Conservation (phyloP, 2,888 invertebrate species). For the Ophion ventricosus region DNA sequence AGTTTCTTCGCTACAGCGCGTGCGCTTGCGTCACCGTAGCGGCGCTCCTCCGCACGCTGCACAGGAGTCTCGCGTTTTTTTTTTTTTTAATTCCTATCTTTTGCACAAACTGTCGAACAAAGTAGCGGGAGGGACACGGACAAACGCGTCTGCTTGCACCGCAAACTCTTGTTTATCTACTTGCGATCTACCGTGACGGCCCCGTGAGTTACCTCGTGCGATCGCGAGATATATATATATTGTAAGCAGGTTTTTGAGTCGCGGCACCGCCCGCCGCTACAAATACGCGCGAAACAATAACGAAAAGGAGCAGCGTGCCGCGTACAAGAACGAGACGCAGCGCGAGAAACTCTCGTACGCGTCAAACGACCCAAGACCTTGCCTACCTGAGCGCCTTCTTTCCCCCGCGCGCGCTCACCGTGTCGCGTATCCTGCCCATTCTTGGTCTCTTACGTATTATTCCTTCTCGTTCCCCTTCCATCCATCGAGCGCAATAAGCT, state of each 20-base stretch:
- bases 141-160: background rate
- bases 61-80: background rate
- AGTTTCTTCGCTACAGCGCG: slow-evolving; percentile 23
- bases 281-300: too few species aligned
- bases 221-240: background rate
- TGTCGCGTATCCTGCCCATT: slow-evolving; percentile 79
- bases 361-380: background rate
- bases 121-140: background rate
- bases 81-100: background rate
- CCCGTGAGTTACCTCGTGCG: background rate
- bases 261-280: background rate
- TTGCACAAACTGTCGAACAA: background rate
- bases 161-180: background rate
- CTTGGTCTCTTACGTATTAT: slow-evolving; percentile 81
- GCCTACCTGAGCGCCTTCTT: slow-evolving; percentile 34
- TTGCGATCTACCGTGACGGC: background rate
- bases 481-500: slow-evolving; percentile 10
- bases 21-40: background rate
- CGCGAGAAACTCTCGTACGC: slow-evolving; percentile 12
- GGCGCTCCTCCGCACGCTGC: background rate
- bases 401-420: slow-evolving; percentile 60
- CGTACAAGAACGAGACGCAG: slow-evolving; percentile 3
- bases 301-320: too few species aligned
- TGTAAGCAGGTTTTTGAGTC: background rate
- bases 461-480: slow-evolving; percentile 40